phyloP scores from a whole-genome alignment of 2,888 invertebrate species.

The Slavum lentiscoides region DNA sequence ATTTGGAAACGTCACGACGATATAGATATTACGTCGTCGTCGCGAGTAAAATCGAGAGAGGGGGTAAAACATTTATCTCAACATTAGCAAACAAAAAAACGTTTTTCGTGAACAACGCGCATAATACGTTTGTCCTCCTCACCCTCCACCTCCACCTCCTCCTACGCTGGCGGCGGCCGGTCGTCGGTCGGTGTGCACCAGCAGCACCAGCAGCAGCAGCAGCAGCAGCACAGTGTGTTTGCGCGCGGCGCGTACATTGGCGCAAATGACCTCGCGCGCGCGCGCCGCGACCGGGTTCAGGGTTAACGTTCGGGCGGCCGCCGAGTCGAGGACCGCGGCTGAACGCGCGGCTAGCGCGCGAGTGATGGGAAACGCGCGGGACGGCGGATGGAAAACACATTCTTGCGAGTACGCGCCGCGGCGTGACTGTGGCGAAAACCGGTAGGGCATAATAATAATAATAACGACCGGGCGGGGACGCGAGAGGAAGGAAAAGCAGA shows the following conservation, averaged over 20 bases:
- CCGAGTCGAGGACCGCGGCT: background rate
- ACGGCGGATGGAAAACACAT: conserved; percentile 16
- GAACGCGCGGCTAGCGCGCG: background rate
- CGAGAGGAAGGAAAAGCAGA: background rate
- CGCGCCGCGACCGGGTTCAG: conserved; percentile 46
- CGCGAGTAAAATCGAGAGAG: too few relatives aligned
- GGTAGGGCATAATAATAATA: conserved; percentile 27
- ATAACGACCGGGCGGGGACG: background rate
- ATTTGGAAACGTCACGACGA: too few relatives aligned
- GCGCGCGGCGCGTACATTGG: conserved; percentile 19
- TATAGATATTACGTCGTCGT: too few relatives aligned
- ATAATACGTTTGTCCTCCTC: too few relatives aligned
- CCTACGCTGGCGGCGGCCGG: too few relatives aligned
- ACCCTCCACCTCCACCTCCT: too few relatives aligned
- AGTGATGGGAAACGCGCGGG: background rate
- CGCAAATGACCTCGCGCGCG: conserved; percentile 52
- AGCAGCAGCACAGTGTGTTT: too few relatives aligned
- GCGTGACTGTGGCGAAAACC: conserved; percentile 18
- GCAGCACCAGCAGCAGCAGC: too few relatives aligned
- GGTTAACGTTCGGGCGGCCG: conserved; percentile 52
- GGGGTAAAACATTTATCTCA: too few relatives aligned
- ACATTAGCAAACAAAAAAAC: too few relatives aligned
- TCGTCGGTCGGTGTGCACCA: too few relatives aligned
- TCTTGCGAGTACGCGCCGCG: conserved; percentile 5
- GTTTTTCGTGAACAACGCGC: too few relatives aligned